Evolutionary conservation across 2,888 invertebrate genomes (phyloP).

Genomic region (Eudemis profundana): DNA sequence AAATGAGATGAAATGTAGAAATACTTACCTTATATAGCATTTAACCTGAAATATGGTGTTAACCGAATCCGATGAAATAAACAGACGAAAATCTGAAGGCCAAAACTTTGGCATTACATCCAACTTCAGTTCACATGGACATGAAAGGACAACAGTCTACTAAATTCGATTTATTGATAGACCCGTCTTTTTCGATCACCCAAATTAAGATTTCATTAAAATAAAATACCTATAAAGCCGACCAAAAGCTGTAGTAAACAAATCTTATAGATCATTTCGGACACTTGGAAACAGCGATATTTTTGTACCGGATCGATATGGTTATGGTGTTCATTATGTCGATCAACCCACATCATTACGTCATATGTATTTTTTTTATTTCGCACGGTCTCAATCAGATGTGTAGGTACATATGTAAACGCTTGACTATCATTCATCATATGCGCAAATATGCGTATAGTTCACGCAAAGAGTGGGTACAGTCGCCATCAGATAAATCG

Average conservation of each 20-base stretch:
- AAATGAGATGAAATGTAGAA: too few relatives aligned
- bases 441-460: too few relatives aligned
- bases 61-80: too few relatives aligned
- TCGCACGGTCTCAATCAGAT: slow-evolving; percentile 8
- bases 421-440: too few relatives aligned
- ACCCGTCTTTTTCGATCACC: slow-evolving; percentile 1
- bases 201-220: slow-evolving; percentile 16
- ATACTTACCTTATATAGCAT: too few relatives aligned
- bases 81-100: too few relatives aligned
- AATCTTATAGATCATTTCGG: slow-evolving; percentile 18
- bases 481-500: too few relatives aligned
- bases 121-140: not conserved
- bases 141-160: not conserved
- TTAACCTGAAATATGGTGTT: too few relatives aligned
- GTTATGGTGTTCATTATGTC: slow-evolving; percentile 25
- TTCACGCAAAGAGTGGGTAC: too few relatives aligned
- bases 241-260: slow-evolving; percentile 7
- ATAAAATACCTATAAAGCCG: slow-evolving; percentile 18
- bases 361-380: slow-evolving; percentile 29
- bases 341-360: slow-evolving; percentile 37
- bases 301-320: slow-evolving; percentile 14
- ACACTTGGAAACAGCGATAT: slow-evolving; percentile 25
- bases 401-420: too few relatives aligned
- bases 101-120: not conserved
- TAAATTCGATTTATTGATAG: not conserved